These are phyloP conservation scores for Geodia barretti DNA, from an alignment of 37 sponge, comb jelly and placozoan species.

Conservation along the genomic window DNA sequence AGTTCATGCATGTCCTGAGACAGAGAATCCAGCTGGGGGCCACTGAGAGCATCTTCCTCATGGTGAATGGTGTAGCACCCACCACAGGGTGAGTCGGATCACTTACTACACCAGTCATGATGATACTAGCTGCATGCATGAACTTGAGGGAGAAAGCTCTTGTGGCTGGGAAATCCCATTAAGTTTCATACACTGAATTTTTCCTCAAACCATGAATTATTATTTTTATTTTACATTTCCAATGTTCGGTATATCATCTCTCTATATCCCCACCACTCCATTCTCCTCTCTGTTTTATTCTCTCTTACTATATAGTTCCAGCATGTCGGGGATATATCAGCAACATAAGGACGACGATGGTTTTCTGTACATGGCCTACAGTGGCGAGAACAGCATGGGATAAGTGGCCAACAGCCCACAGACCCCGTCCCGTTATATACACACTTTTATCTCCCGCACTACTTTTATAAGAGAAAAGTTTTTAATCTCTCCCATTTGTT, in stretches of 20 bases:
- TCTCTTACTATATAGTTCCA: constrained; percentile 31
- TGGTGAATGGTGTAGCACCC: constrained; percentile 72
- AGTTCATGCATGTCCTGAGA: constrained; percentile 79
- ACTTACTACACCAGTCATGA: background rate
- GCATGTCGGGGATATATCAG: constrained; percentile 71
- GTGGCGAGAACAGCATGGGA: constrained; percentile 88
- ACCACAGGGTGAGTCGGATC: constrained; percentile 50
- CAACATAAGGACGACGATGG: constrained; percentile 85
- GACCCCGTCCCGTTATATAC: background rate
- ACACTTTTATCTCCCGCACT: background rate
- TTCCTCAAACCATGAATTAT: too few relatives aligned
- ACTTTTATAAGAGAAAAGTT: background rate
- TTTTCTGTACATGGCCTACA: constrained; percentile 90
- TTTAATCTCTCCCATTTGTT: background rate
- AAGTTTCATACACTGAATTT: too few relatives aligned
- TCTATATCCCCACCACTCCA: background rate
- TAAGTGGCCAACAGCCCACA: too few relatives aligned
- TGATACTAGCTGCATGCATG: background rate
- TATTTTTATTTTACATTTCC: too few relatives aligned
- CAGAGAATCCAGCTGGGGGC: constrained; percentile 80
- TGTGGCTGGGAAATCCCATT: too few relatives aligned
- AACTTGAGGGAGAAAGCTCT: too few relatives aligned
- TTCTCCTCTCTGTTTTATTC: background rate
- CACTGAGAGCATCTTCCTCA: constrained; percentile 76
- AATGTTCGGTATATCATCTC: too few relatives aligned